A percentile compares a stretch with the other conserved stretches of the same genome.
Evolutionary conservation across 2,113 vertebrate species (phyloP).

Genomic region (Bungarus multicinctus): DNA sequence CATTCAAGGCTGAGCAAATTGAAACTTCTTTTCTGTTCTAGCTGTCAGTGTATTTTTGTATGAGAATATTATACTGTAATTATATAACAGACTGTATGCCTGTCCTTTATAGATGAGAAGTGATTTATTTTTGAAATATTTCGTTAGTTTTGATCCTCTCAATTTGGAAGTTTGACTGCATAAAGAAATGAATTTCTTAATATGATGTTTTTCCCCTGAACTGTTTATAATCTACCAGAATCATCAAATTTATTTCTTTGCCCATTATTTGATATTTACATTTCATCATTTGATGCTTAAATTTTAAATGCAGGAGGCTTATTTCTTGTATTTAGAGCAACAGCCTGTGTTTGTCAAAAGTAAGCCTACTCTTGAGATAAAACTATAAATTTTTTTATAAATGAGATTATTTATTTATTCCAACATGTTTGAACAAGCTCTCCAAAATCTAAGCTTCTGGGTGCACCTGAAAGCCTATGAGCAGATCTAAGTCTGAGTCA

Average conservation of each 20-base stretch:
- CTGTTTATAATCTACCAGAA: neutral
- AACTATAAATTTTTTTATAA: neutral
- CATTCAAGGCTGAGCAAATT: neutral
- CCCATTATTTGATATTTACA: neutral
- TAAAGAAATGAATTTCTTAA: neutral
- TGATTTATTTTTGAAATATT: neutral
- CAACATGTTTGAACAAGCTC: neutral
- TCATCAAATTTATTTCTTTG: neutral
- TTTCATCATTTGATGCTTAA: neutral
- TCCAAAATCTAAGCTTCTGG: neutral
- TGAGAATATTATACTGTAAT: conserved; percentile 15
- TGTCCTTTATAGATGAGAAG: neutral
- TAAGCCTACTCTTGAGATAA: neutral
- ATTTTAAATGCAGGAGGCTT: neutral
- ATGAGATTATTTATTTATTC: neutral
- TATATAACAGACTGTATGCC: neutral
- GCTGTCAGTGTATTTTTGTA: neutral
- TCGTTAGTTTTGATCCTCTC: neutral
- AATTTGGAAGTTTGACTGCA: neutral
- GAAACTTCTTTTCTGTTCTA: neutral
- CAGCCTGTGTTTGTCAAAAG: neutral
- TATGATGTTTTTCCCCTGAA: neutral
- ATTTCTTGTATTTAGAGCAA: neutral
- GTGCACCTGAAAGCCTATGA: neutral
- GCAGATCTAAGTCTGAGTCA: neutral